These are phyloP conservation scores for Rhopalosiphum maidis DNA, from an alignment of 1,140 invertebrate genomes.

Conservation along the genomic window DNA sequence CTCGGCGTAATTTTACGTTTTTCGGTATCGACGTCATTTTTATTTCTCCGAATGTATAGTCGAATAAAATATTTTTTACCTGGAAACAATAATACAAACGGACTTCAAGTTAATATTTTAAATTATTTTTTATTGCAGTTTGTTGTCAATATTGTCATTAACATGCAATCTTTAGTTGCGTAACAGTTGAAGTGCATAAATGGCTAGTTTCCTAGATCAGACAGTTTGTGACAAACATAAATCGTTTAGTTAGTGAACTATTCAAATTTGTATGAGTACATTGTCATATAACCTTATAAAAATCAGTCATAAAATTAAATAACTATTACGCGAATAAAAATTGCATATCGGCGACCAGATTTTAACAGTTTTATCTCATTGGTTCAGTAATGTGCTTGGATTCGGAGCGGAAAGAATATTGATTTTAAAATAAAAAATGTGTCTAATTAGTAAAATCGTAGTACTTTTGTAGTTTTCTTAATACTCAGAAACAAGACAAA, in stretches of 20 bases:
- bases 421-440: background rate
- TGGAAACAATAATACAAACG: background rate
- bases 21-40: constrained; percentile 38
- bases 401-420: background rate
- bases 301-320: too few relatives aligned
- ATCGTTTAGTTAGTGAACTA: too few relatives aligned
- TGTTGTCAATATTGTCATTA: background rate
- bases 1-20: constrained; percentile 73
- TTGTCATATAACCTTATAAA: too few relatives aligned
- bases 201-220: too few relatives aligned
- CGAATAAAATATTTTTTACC: background rate
- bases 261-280: too few relatives aligned
- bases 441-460: background rate
- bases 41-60: background rate
- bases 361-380: background rate
- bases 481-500: background rate
- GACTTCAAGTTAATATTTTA: background rate
- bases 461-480: background rate
- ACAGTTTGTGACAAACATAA: too few relatives aligned
- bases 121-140: background rate
- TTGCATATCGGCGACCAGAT: background rate
- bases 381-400: background rate
- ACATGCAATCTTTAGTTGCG: too few relatives aligned
- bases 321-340: too few relatives aligned
- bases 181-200: too few relatives aligned